phyloP scores from a whole-genome alignment of 2,888 invertebrate genomes.

The Philhelius pedissequus region DNA sequence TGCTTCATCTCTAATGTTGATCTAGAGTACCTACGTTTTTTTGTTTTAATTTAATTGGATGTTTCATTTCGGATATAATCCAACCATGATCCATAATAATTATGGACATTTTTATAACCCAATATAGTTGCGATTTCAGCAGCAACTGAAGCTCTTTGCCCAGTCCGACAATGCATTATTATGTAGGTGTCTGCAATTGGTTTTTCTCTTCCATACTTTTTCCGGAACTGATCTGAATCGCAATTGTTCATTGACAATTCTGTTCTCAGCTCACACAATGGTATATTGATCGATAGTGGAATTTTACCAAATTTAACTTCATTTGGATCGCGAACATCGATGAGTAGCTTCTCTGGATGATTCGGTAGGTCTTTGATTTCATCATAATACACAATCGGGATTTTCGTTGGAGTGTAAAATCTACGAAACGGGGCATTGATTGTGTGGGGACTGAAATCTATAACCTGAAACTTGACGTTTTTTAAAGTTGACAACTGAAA shows the following conservation, averaged over 20 bases:
- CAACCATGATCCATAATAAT: slow-evolving; percentile 75
- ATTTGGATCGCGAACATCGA: slow-evolving; percentile 88
- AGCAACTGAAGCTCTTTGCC: slow-evolving; percentile 83
- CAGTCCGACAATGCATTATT: slow-evolving; percentile 85
- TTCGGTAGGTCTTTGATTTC: slow-evolving; percentile 79
- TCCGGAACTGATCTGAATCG: slow-evolving; percentile 80
- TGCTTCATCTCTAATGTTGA: no score
- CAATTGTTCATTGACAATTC: slow-evolving; percentile 69
- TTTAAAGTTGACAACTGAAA: background rate
- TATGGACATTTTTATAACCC: slow-evolving; percentile 74
- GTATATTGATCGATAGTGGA: slow-evolving; percentile 87
- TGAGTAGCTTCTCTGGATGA: slow-evolving; percentile 80
- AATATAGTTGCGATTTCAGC: slow-evolving; percentile 79
- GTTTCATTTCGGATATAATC: slow-evolving; percentile 69
- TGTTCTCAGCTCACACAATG: slow-evolving; percentile 79
- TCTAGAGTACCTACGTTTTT: background rate
- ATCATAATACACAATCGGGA: slow-evolving; percentile 72
- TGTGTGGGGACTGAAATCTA: no score
- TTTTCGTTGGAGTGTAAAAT: background rate
- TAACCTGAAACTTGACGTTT: background rate
- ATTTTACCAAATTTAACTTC: slow-evolving; percentile 86
- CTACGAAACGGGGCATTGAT: background rate
- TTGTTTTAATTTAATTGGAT: background rate
- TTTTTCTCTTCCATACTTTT: slow-evolving; percentile 81
- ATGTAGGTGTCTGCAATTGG: slow-evolving; percentile 82